Base-by-base conservation (phyloP, 92 coral and sea anemone species). In the Porites cylindrica region DNA sequence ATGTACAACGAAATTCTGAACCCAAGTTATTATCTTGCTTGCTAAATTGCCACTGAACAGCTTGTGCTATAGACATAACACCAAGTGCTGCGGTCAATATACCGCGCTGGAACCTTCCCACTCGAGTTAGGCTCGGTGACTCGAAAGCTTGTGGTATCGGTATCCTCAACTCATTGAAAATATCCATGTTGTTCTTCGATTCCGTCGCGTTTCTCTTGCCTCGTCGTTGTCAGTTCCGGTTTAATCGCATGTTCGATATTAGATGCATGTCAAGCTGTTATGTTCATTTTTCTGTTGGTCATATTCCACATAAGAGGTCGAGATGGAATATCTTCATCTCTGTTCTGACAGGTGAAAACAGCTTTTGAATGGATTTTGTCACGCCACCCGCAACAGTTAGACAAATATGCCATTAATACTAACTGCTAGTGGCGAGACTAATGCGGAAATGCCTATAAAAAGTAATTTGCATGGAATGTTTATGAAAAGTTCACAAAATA, bases 21-120 rank as follows among this genome's bases (percentile, higher is more conserved):
- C 23, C 51, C 59, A 38, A 12, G 21, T 78, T 16, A 43, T 53
- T 21, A 13, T 53, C 61, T 77, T 24, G 66, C 19, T 54, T 29
- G 58, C 77, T 38, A 8, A 70, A 70, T 23, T 82, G 81, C 87
- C 87, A 83, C 24, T 51, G 62, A 26, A 85, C 50, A 56, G 83
- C 89, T 21, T 85, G 89, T 65, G 77, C 66, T 62, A 77, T 29
- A 3, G 89, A 75, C 23, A 85, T 14, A 8, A 76, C 12, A n/a
- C 29, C 9, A 0, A 85, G 58, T 7, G 59, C 59, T 51, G 51
- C 14, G 13, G 89, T 85, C 76, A 85, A 66, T 16, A 78, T 43
- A 2, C 82, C 89, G 17, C 89, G 89, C 64, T 85, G 89, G 66
- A 85, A 76, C 38, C 63, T 74, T 52, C 89, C 89, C 12, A 77